These are phyloP conservation scores for Solenopsis invicta DNA, from an alignment of 1,140 invertebrate genomes.

Conservation along the genomic window DNA sequence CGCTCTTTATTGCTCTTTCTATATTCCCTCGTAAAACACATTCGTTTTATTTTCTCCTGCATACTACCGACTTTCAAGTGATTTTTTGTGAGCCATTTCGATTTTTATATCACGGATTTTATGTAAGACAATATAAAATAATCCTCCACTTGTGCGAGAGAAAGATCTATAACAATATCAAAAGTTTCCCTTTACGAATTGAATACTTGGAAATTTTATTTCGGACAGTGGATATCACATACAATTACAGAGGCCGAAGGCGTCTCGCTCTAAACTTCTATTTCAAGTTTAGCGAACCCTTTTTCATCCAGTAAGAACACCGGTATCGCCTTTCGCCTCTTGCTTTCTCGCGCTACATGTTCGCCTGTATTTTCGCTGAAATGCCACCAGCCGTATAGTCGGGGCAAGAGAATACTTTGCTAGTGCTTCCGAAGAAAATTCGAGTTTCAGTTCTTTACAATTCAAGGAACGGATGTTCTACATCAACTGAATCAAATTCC, in stretches of 20 bases:
- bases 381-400: background rate
- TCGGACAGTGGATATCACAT: slow-evolving; percentile 46
- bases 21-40: background rate
- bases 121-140: slow-evolving; percentile 52
- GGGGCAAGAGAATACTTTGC: background rate
- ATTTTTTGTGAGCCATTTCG: slow-evolving; percentile 17
- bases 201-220: slow-evolving; percentile 39
- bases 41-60: background rate
- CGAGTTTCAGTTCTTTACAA: slow-evolving; percentile 20
- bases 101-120: slow-evolving; percentile 52
- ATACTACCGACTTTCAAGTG: background rate
- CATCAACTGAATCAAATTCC: slow-evolving; percentile 32
- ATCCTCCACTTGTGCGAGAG: slow-evolving; percentile 27
- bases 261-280: slow-evolving; percentile 12
- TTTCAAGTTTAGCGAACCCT: slow-evolving; percentile 43
- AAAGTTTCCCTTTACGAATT: slow-evolving; percentile 33
- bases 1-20: too few relatives aligned
- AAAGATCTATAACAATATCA: slow-evolving; percentile 29
- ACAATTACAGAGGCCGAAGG: slow-evolving; percentile 43
- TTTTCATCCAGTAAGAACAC: background rate
- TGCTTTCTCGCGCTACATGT: background rate
- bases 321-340: slow-evolving; percentile 21
- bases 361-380: background rate
- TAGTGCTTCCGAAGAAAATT: background rate
- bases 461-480: background rate